Conservation (phyloP, 2,797 vertebrate species). For the Anisognathus igniventris region DNA sequence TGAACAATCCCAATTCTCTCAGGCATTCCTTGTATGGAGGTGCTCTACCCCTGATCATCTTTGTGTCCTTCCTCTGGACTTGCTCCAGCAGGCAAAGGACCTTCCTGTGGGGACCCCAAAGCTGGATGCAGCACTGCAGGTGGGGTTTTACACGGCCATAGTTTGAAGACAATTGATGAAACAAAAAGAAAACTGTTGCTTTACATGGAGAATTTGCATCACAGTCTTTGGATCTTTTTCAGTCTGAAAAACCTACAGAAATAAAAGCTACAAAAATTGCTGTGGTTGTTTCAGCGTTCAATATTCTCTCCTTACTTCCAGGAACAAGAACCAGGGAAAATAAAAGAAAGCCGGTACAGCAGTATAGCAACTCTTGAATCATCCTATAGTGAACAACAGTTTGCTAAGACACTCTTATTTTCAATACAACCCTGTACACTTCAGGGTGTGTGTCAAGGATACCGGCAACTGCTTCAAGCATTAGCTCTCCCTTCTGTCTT, state of each 20-base stretch:
- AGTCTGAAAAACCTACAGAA: background rate
- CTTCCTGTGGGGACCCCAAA: background rate
- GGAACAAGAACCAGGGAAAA: background rate
- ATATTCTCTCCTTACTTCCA: background rate
- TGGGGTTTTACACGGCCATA: background rate
- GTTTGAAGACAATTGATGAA: background rate
- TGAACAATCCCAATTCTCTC: background rate
- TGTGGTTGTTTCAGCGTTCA: background rate
- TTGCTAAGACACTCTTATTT: background rate
- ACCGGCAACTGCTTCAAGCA: background rate
- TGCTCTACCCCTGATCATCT: no score
- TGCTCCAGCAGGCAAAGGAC: fast-evolving
- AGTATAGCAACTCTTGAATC: background rate
- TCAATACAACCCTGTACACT: background rate
- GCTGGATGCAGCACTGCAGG: background rate
- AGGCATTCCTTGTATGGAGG: background rate
- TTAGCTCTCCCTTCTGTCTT: background rate
- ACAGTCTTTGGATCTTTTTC: background rate
- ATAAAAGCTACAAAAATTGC: background rate
- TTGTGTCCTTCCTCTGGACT: background rate
- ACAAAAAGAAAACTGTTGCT: background rate
- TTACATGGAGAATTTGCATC: background rate
- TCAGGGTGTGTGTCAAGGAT: background rate
- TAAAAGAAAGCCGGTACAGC: background rate
- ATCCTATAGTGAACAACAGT: background rate